A percentile compares a stretch with the other conserved stretches of the same genome.
Conservation (phyloP, 1,140 invertebrate species). For the Geopemphigus sp. region DNA sequence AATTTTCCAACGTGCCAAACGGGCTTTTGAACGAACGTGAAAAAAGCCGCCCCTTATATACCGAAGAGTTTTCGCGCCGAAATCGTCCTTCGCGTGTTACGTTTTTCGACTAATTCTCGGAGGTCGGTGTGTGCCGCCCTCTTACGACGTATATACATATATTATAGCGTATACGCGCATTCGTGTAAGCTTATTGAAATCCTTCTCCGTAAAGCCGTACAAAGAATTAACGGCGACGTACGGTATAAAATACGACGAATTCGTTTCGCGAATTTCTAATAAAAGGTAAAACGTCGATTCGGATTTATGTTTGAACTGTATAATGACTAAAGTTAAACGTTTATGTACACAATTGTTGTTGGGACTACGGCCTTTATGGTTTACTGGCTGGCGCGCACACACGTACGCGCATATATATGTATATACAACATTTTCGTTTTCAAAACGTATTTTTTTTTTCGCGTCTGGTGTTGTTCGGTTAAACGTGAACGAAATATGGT, state of each 20-base stretch:
- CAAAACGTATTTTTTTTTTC: too few relatives aligned
- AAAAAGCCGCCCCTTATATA: neutral
- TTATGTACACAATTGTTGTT: too few relatives aligned
- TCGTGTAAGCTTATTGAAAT: slow-evolving; percentile 12
- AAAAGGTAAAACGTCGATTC: too few relatives aligned
- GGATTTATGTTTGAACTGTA: too few relatives aligned
- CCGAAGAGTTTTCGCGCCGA: neutral
- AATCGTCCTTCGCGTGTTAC: slow-evolving; percentile 10
- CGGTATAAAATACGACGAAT: slow-evolving; percentile 16
- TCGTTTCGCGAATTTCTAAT: neutral
- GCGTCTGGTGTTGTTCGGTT: too few relatives aligned
- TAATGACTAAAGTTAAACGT: too few relatives aligned
- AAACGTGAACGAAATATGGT: too few relatives aligned
- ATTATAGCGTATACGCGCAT: neutral
- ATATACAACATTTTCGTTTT: too few relatives aligned
- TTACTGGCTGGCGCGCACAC: too few relatives aligned
- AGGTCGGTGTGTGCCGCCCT: neutral
- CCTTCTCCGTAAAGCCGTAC: slow-evolving; percentile 14
- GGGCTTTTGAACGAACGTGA: neutral
- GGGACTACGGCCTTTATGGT: too few relatives aligned
- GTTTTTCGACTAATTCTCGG: neutral
- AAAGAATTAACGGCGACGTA: neutral
- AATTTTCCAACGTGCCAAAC: neutral
- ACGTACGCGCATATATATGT: too few relatives aligned
- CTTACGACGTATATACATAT: neutral